Evolutionary conservation across 2,888 invertebrate genomes (phyloP).

Genomic region (Apocheima hispidaria): DNA sequence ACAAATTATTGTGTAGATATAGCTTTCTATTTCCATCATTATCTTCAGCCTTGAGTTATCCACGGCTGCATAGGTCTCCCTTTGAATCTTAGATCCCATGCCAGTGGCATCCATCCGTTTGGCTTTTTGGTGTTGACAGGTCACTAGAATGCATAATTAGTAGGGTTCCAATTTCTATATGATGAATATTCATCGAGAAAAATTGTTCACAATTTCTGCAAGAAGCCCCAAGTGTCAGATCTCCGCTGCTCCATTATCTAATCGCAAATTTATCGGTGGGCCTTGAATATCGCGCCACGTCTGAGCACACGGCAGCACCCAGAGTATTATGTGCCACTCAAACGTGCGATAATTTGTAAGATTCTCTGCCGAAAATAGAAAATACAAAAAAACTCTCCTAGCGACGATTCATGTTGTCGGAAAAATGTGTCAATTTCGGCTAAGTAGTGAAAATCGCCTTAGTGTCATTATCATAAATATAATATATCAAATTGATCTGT

Average conservation of each 20-base stretch:
- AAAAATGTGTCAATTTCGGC: conserved; percentile 22
- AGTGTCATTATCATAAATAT: background rate
- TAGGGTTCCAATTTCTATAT: too few species aligned
- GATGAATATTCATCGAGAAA: background rate
- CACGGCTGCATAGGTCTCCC: background rate
- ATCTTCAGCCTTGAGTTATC: too few species aligned
- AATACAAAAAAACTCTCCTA: conserved; percentile 23
- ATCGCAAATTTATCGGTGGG: conserved; percentile 53
- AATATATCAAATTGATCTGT: background rate
- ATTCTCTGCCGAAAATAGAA: conserved; percentile 47
- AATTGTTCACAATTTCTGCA: conserved; percentile 38
- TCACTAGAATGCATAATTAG: too few species aligned
- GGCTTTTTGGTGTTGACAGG: too few species aligned
- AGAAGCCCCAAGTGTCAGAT: conserved; percentile 16
- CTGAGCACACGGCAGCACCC: conserved; percentile 27
- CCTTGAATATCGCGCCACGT: conserved; percentile 52
- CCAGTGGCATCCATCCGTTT: too few species aligned
- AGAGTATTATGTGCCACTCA: conserved; percentile 32
- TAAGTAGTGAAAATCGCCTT: conserved; percentile 5
- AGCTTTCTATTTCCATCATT: too few species aligned
- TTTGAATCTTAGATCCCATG: too few species aligned
- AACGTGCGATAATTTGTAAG: conserved; percentile 42
- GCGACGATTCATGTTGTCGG: conserved; percentile 16
- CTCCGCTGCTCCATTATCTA: conserved; percentile 52
- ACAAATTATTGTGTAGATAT: too few species aligned